Conservation (phyloP, 2,797 vertebrate genomes). For the Mus spretus region DNA sequence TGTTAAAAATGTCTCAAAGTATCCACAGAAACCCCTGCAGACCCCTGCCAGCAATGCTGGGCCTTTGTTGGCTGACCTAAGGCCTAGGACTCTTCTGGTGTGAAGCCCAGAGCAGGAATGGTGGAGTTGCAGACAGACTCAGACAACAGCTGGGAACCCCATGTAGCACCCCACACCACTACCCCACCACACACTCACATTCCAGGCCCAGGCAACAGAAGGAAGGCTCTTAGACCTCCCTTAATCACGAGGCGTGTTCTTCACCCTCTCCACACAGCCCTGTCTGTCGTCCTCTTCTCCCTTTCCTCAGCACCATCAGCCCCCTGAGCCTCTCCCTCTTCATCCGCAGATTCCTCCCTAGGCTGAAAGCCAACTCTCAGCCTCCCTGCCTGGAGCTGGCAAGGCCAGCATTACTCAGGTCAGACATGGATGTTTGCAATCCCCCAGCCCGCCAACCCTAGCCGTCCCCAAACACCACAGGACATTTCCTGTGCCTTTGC, state of each 20-base stretch:
- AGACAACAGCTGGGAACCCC: slow-evolving; percentile 57
- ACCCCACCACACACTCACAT: neutral
- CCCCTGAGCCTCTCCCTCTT: neutral
- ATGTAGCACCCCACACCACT: neutral
- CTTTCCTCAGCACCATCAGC: slow-evolving; percentile 77
- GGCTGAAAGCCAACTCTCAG: slow-evolving; percentile 69
- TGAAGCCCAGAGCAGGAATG: slow-evolving; percentile 64
- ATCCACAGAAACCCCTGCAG: slow-evolving; percentile 86
- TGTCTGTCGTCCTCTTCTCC: neutral
- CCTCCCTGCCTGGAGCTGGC: slow-evolving; percentile 72
- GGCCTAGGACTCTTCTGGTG: slow-evolving; percentile 73
- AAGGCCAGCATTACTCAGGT: slow-evolving; percentile 53
- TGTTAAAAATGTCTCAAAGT: slow-evolving; percentile 90
- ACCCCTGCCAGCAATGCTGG: slow-evolving; percentile 82
- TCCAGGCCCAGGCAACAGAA: neutral
- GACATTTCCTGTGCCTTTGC: slow-evolving; percentile 63
- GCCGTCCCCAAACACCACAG: slow-evolving; percentile 24
- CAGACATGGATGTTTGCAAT: slow-evolving; percentile 27
- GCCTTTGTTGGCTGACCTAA: slow-evolving; percentile 67
- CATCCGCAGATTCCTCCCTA: slow-evolving; percentile 37
- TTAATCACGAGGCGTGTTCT: slow-evolving; percentile 4
- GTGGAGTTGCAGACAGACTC: slow-evolving; percentile 23
- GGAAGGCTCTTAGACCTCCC: neutral
- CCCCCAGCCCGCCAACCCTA: neutral
- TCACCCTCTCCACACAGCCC: slow-evolving; percentile 10